Conservation (phyloP, 2,888 invertebrate genomes). For the Leptopilina myrica region DNA sequence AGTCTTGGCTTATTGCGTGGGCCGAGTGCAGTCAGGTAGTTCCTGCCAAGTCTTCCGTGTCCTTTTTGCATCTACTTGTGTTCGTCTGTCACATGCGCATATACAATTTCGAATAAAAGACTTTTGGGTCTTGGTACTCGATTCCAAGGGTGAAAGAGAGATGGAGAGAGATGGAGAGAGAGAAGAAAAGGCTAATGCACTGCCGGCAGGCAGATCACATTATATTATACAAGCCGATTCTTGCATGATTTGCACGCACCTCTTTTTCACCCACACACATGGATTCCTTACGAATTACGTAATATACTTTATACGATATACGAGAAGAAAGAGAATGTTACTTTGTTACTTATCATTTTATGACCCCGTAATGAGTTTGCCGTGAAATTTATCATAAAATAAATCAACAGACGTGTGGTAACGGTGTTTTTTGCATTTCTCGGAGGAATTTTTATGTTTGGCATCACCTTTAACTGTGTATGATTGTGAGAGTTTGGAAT, state of each 20-base stretch:
- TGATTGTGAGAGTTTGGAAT: too few species aligned
- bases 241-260: slow-evolving; percentile 37
- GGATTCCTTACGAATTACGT: slow-evolving; percentile 24
- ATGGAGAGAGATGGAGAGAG: too few species aligned
- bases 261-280: slow-evolving; percentile 4
- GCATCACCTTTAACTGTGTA: too few species aligned
- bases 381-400: not conserved
- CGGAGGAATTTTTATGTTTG: too few species aligned
- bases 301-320: not conserved
- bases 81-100: slow-evolving; percentile 15
- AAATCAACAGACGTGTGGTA: too few species aligned
- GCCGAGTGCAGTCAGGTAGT: slow-evolving; percentile 4
- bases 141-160: not conserved
- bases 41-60: slow-evolving; percentile 11
- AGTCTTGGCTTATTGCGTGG: slow-evolving; percentile 6
- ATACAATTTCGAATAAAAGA: slow-evolving; percentile 11
- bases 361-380: slow-evolving; percentile 3
- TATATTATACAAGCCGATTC: slow-evolving; percentile 33
- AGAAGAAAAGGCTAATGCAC: slow-evolving; percentile 9
- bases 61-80: not conserved
- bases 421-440: too few species aligned
- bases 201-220: slow-evolving; percentile 2
- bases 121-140: slow-evolving; percentile 11
- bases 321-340: not conserved
- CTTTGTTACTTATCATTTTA: slow-evolving; percentile 7